Base-by-base conservation (phyloP, 2,888 invertebrate species). In the Aspidapion aeneum region DNA sequence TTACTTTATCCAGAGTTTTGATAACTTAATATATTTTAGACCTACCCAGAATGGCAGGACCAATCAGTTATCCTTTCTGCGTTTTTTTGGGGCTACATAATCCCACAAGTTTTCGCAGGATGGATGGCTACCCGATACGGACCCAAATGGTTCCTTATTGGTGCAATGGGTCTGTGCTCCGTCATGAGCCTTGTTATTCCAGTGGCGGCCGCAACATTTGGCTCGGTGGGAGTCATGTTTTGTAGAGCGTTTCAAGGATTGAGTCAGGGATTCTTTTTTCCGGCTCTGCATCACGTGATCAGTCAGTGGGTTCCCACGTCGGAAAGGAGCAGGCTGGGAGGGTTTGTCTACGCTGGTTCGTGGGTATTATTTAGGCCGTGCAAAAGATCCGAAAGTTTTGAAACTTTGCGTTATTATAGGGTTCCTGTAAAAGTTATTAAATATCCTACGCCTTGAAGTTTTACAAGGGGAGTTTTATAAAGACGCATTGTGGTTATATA, bases 81-180 rank as follows among this genome's bases (percentile, higher is more conserved):
- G 0, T 92, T 91, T 78, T 91, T 91, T 78, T 90, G 90, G 90
- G 92, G 92, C 1, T 92, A 93, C 75, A 83, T 90, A 1, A 68
- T 89, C 1, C 87, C 89, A 17, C 93, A 93, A 78, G 78, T 91
- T 0, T 89, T 89, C 0, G 86, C 87, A 0, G 89, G 90, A 0
- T 83, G 88, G 70, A 76, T 95, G 57, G 90, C 93, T 0, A 87
- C 88, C 70, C 82, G 82, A 3, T 87, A 87, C 75, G 94, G 95
- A 0, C 90, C 91, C 0, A 91, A 91, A 75, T 81, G 85, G 64
- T 82, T 94, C 18, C 80, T 90, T 18, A 80, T 83, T 0, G 73
- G 80, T 0, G 80, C 88, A 0, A 83, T 90, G 62, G 70, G 81
- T 0, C 74, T 88, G 1, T 88, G 89, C 56, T 85, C 90, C 0